A percentile compares a stretch with the other conserved stretches of the same genome.
Conservation (phyloP, 1,140 invertebrate species). For the Cotesia chilonis region DNA sequence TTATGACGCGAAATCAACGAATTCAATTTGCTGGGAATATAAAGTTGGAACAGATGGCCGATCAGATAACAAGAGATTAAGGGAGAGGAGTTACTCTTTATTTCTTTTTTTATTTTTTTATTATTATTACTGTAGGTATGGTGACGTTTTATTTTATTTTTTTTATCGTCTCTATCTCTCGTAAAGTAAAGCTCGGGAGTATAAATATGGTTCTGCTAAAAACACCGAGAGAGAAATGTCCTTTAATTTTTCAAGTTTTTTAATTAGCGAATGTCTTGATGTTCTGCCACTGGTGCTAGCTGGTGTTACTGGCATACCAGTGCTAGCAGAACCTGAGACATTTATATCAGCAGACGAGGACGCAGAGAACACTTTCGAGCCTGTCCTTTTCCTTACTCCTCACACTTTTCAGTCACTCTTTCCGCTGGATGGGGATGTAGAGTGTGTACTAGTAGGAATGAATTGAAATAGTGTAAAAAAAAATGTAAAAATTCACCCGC, state of each 20-base stretch:
- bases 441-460: too few relatives aligned
- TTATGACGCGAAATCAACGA: slow-evolving; percentile 38
- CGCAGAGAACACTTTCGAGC: slow-evolving; percentile 18
- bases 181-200: not conserved
- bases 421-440: slow-evolving; percentile 2
- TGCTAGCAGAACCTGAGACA: slow-evolving; percentile 52
- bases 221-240: slow-evolving; percentile 62
- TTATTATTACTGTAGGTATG: not conserved
- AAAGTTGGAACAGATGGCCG: slow-evolving; percentile 64
- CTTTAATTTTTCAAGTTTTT: slow-evolving; percentile 69
- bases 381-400: slow-evolving; percentile 34
- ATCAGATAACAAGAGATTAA: slow-evolving; percentile 66
- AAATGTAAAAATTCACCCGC: not conserved
- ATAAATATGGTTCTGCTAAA: not conserved
- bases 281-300: slow-evolving; percentile 51
- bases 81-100: slow-evolving; percentile 46
- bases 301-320: too few relatives aligned
- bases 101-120: slow-evolving; percentile 2
- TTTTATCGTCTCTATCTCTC: slow-evolving; percentile 13
- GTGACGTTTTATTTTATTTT: slow-evolving; percentile 19
- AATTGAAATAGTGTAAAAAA: not conserved
- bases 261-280: slow-evolving; percentile 67
- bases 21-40: slow-evolving; percentile 35
- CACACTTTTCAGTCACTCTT: slow-evolving; percentile 24
- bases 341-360: slow-evolving; percentile 62